Evolutionary conservation across 2,888 invertebrate species (phyloP).

Genomic region (Chrysolina haemoptera): DNA sequence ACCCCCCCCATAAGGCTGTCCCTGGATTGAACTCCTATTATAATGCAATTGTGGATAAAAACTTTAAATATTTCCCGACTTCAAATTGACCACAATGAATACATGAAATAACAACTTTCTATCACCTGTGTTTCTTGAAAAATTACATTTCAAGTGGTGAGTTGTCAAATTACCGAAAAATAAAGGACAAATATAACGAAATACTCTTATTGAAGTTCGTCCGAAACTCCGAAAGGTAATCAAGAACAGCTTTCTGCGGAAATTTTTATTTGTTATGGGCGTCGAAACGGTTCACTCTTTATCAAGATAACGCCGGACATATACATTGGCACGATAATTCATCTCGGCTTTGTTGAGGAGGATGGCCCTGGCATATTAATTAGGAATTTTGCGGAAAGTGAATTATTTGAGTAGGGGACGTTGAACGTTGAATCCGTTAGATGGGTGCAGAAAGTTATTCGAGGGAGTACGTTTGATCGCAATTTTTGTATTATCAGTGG

Average conservation of each 20-base stretch:
- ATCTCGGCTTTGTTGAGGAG: conserved; percentile 10
- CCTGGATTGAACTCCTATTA: too few species aligned
- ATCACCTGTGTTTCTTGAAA: too few species aligned
- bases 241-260: neutral
- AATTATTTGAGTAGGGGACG: neutral
- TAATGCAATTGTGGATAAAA: too few species aligned
- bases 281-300: conserved; percentile 18
- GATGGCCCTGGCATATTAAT: conserved; percentile 24
- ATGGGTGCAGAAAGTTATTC: neutral
- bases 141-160: too few species aligned
- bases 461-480: neutral
- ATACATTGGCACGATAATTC: conserved; percentile 29
- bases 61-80: neutral
- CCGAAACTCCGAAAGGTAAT: neutral
- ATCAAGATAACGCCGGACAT: conserved; percentile 24
- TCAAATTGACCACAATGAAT: too few species aligned
- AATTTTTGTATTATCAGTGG: neutral
- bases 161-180: too few species aligned
- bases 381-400: conserved; percentile 19
- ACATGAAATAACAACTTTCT: too few species aligned
- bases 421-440: neutral
- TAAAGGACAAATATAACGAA: neutral
- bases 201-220: too few species aligned
- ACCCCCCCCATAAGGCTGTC: too few species aligned
- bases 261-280: conserved; percentile 30